phyloP scores from a whole-genome alignment of 2,797 vertebrate genomes.

The Euthynnus affinis region DNA sequence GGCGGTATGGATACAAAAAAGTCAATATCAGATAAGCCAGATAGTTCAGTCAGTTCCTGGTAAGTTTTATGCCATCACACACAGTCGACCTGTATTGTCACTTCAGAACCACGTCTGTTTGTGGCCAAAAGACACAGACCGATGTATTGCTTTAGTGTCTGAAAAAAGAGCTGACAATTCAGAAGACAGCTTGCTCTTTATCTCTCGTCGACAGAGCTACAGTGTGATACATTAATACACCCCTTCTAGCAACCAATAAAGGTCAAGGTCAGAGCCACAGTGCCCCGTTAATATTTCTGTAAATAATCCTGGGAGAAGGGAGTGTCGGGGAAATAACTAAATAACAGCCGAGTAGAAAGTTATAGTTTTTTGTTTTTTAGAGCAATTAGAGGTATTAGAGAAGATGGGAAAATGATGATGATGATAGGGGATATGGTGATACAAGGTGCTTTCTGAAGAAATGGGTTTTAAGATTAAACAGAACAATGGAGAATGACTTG shows the following conservation, averaged over 20 bases:
- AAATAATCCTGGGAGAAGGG: slow-evolving; percentile 33
- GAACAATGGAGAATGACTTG: slow-evolving; percentile 1
- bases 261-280: slow-evolving; percentile 37
- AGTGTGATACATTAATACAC: slow-evolving; percentile 18
- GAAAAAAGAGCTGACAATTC: slow-evolving; percentile 2
- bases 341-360: slow-evolving; percentile 17
- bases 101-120: neutral
- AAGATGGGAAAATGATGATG: slow-evolving; percentile 17
- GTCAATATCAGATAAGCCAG: neutral
- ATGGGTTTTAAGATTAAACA: slow-evolving; percentile 10
- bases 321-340: slow-evolving; percentile 12
- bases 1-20: neutral
- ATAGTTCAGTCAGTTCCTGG: neutral
- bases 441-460: slow-evolving; percentile 17
- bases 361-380: slow-evolving; percentile 14
- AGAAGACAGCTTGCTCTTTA: slow-evolving; percentile 19
- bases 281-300: slow-evolving; percentile 13
- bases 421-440: slow-evolving; percentile 23
- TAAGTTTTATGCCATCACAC: neutral
- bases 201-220: neutral
- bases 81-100: too few species aligned
- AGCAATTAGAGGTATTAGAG: slow-evolving; percentile 39
- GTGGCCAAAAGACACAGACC: neutral
- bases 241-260: slow-evolving; percentile 23
- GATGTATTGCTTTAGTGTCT: neutral